These are phyloP conservation scores for Maniola hyperantus DNA, from an alignment of 2,888 invertebrate genomes.

Conservation along the genomic window DNA sequence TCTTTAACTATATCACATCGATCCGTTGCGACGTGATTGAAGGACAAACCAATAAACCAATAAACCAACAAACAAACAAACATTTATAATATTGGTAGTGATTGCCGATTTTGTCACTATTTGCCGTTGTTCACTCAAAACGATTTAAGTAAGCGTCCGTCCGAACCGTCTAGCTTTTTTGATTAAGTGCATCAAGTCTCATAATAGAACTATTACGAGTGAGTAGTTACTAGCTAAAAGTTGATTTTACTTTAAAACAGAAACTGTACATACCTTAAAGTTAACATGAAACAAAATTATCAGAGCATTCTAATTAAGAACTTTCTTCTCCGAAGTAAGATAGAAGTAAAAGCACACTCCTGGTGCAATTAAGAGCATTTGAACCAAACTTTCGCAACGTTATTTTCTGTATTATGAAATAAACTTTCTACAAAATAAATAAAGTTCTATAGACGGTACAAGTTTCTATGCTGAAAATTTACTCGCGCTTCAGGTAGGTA, in stretches of 20 bases:
- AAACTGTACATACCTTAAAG: neutral
- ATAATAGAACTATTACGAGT: neutral
- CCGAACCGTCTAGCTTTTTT: no score
- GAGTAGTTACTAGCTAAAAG: no score
- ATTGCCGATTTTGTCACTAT: no score
- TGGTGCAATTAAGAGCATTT: slow-evolving; percentile 24
- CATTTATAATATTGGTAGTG: no score
- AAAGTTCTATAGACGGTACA: slow-evolving; percentile 18
- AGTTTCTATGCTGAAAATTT: slow-evolving; percentile 24
- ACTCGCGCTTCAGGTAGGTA: slow-evolving; percentile 23
- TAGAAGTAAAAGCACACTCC: slow-evolving; percentile 20
- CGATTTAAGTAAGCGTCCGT: no score
- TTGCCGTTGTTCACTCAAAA: no score
- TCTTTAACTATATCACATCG: no score
- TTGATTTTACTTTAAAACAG: neutral
- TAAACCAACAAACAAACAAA: no score
- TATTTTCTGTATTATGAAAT: slow-evolving; percentile 27
- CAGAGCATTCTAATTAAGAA: slow-evolving; percentile 26
- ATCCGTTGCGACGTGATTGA: no score
- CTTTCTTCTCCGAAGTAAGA: slow-evolving; percentile 22
- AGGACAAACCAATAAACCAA: no score
- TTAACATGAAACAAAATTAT: slow-evolving; percentile 16
- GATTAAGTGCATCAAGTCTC: no score
- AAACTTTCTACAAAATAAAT: slow-evolving; percentile 26
- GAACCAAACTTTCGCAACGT: slow-evolving; percentile 21